Evolutionary conservation across 2,888 invertebrate species (phyloP).

Genomic region (Entomobrya multifasciata): DNA sequence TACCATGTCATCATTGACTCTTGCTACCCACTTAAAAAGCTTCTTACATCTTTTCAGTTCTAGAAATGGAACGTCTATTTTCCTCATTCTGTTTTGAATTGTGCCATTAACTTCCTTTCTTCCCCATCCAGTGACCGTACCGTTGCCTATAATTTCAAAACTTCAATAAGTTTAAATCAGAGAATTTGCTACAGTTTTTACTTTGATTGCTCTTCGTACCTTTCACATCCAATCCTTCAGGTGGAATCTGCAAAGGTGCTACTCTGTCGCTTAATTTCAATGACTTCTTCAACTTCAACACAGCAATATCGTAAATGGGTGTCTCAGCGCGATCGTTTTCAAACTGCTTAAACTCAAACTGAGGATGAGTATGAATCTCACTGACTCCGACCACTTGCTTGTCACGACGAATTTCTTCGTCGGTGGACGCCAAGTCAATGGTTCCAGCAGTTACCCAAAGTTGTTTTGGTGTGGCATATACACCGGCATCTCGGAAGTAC

Average conservation of each 20-base stretch:
- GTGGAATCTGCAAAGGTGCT: conserved; percentile 54
- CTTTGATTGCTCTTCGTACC: conserved; percentile 7
- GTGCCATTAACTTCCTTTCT: conserved; percentile 65
- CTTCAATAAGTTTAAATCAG: too few relatives aligned
- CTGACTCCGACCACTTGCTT: conserved; percentile 61
- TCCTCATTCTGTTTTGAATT: conserved; percentile 63
- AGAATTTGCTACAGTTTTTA: too few relatives aligned
- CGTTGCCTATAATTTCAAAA: conserved; percentile 55
- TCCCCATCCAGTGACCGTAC: conserved; percentile 69
- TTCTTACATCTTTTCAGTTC: conserved; percentile 62
- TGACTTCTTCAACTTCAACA: conserved; percentile 60
- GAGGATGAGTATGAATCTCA: conserved; percentile 68
- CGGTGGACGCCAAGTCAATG: conserved; percentile 61
- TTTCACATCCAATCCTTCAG: conserved; percentile 46
- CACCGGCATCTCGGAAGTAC: conserved; percentile 62
- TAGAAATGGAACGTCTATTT: conserved; percentile 62
- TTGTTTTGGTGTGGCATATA: conserved; percentile 56
- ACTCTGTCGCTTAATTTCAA: conserved; percentile 60
- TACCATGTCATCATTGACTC: conserved; percentile 65
- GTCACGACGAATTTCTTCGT: conserved; percentile 59
- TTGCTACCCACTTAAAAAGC: conserved; percentile 63
- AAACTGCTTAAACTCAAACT: conserved; percentile 63
- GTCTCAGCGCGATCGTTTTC: conserved; percentile 57
- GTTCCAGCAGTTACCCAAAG: conserved; percentile 70
- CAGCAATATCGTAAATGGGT: conserved; percentile 65